These are phyloP conservation scores for Carterocephalus palaemon DNA, from an alignment of 2,888 invertebrate genomes.

Conservation along the genomic window DNA sequence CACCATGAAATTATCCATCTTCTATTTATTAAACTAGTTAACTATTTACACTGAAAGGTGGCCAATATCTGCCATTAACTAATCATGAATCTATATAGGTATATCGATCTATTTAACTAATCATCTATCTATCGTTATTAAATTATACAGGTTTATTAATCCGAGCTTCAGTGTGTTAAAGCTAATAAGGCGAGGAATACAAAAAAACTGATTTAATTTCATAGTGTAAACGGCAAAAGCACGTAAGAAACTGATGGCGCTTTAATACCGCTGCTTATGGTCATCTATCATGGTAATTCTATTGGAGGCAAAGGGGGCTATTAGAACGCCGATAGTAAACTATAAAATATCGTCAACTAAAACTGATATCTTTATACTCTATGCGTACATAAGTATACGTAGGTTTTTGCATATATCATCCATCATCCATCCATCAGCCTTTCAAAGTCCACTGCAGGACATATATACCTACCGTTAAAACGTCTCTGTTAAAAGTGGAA, in stretches of 20 bases:
- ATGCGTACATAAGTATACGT: neutral
- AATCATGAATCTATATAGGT: no score
- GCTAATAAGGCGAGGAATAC: conserved; percentile 7
- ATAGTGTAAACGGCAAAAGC: conserved; percentile 24
- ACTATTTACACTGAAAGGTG: no score
- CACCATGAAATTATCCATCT: no score
- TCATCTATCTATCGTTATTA: conserved; percentile 13
- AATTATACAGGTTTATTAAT: conserved; percentile 19
- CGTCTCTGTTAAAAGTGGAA: no score
- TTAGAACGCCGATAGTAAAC: conserved; percentile 5
- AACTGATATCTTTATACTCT: conserved; percentile 16
- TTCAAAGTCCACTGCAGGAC: no score
- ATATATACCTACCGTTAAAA: no score
- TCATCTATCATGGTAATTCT: conserved; percentile 41
- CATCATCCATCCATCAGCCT: no score
- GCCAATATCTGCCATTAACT: no score
- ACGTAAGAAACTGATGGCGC: conserved; percentile 21
- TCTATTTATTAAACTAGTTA: no score
- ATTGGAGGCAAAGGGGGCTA: conserved; percentile 22
- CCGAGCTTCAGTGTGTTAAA: conserved; percentile 12
- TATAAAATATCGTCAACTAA: no score
- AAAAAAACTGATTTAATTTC: conserved; percentile 23
- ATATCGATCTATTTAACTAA: neutral
- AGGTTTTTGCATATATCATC: neutral
- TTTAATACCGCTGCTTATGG: conserved; percentile 26